Evolutionary conservation across 2,888 invertebrate species (phyloP), one percentile per base, ranked within the genome.

Genomic region (Agrotis clavis): DNA sequence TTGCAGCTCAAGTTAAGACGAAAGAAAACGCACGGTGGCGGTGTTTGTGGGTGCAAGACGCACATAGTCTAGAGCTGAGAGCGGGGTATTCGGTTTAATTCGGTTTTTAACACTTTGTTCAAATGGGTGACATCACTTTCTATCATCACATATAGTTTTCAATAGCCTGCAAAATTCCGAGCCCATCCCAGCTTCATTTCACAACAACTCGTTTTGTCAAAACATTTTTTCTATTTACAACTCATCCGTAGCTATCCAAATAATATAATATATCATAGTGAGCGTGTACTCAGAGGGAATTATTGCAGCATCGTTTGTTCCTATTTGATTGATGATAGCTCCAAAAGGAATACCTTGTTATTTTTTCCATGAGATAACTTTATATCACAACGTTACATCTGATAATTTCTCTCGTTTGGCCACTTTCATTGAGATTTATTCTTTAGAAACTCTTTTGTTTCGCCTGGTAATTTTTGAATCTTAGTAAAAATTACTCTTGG

Each of bases 291-390:
- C 75, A 67, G 71, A 77, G 74, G 84, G 86, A 86, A 88, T 88
- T 86, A 88, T 84, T 83, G 83, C 74, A 79, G 79, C 67, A 74
- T 85, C 88, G 88, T 88, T 87, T 88, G 87, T 88, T 84, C 76
- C 71, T 65, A 41, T 60, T 67, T 90, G 90, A 90, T 90, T 88
- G 88, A 90, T 90, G 86, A 82, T 74, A 65, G 56, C 61, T 68
- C 66, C 69, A 71, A 77, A 77, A 77, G 68, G 77, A 86, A 84
- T 78, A 77, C 69, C 64, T 50, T 61, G 69, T 68, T 74, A 74
- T 83, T 83, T 86, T 85, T 85, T 83, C 68, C 47, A 75, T 71
- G 63, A 84, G 79, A 87, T 88, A 87, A 77, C 84, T 83, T 77
- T 75, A 83, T 80, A 82, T 86, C 76, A 59, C 60, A 21, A 41